These are phyloP conservation scores for Cydia strobilella DNA, from an alignment of 1,140 invertebrate species.

Conservation along the genomic window DNA sequence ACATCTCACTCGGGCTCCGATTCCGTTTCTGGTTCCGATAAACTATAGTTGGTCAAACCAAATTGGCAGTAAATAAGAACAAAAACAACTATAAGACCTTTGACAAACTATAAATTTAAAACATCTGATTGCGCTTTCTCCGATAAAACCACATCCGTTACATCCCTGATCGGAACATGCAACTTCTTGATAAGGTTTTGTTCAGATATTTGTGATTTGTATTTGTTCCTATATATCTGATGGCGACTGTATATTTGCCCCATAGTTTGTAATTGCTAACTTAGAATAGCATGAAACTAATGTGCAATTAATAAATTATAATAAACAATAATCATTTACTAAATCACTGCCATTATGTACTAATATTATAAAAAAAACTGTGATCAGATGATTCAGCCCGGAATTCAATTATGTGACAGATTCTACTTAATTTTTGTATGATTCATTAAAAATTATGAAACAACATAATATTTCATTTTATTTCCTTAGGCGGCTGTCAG, in stretches of 20 bases:
- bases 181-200: too few species aligned
- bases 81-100: too few species aligned
- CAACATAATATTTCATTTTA: not conserved
- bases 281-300: not conserved
- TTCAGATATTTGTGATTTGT: not conserved
- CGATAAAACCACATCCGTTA: too few species aligned
- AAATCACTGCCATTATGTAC: slow-evolving; percentile 13
- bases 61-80: too few species aligned
- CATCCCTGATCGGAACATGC: too few species aligned
- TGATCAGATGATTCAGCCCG: not conserved
- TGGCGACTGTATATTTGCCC: not conserved
- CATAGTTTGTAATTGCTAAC: not conserved
- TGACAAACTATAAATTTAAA: too few species aligned
- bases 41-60: too few species aligned
- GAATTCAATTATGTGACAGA: not conserved
- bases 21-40: too few species aligned
- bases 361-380: not conserved
- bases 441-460: slow-evolving; percentile 14
- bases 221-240: too few species aligned
- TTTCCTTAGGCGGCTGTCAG: not conserved
- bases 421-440: not conserved
- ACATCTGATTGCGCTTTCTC: too few species aligned
- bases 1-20: too few species aligned
- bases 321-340: not conserved
- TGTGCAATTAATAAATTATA: not conserved